Evolutionary conservation across 2,888 invertebrate genomes (phyloP), one percentile per base, ranked within the genome.

Genomic region (Drosophila meridionalis): DNA sequence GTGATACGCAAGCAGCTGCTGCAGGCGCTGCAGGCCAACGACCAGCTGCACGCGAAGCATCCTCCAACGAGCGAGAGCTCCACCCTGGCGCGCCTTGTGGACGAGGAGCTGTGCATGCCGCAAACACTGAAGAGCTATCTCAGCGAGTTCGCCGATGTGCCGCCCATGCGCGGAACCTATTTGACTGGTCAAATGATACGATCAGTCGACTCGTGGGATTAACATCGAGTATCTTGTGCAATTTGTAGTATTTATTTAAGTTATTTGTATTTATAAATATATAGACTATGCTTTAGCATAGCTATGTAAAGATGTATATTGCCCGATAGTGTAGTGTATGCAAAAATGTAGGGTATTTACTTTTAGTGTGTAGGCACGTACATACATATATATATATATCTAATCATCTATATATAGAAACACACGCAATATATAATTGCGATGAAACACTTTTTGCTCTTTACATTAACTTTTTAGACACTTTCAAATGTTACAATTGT

Each of bases 91-190:
- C 77, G 78, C 59, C 86, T 93, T 32, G 89, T 93, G 9, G 85
- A 87, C 52, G 82, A 80, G 48, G 20, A 90, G 68, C 86, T 92
- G 36, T 91, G 82, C 59, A 84, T 93, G 62, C 93, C 93, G 12
- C 75, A 69, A 42, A 81, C 82, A 3, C 65, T 93, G 36, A 91
- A 92, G 66, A 79, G 74, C 66, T 93, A 90, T 77, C 76, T 93
- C 12, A 80, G 82, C 74, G 89, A 92, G 14, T 93, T 92, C 68
- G 78, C 89, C 56, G 93, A 93, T 75, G 76, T 92, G 69, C 89
- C 91, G 43, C 68, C 69, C 62, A 73, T 92, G 60, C 77, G 77
- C 64, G 62, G 59, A 2, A 20, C 38, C 0, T 69, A 77, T 9
- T 11, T 36, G 4, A 47, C 9, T 12, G 20, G 40, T 36, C 63